phyloP scores from a whole-genome alignment of 1,140 invertebrate species.

The Oryctes rhinoceros region DNA sequence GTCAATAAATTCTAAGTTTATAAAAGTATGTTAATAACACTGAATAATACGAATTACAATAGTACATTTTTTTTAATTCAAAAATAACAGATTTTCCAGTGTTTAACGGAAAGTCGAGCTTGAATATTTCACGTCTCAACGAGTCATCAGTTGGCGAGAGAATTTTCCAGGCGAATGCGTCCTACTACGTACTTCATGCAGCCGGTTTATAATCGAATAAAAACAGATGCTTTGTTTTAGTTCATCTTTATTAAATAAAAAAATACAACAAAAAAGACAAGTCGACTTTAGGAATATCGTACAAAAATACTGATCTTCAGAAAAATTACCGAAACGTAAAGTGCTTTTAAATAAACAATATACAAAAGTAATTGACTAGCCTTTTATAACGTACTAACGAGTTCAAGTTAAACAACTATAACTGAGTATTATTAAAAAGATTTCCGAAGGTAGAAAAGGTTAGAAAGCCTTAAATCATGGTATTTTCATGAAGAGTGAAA shows the following conservation, averaged over 20 bases:
- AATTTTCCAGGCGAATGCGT: not conserved
- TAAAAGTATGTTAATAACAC: no score
- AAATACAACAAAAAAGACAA: not conserved
- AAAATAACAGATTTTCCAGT: no score
- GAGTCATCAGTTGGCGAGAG: no score
- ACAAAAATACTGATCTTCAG: slow-evolving; percentile 18
- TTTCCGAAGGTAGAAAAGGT: no score
- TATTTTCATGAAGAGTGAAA: no score
- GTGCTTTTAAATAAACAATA: not conserved
- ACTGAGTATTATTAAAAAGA: no score
- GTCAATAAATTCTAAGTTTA: not conserved
- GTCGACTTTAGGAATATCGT: not conserved
- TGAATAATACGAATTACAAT: no score
- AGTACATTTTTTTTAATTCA: no score
- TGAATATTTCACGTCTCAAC: no score
- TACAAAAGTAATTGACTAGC: slow-evolving; percentile 24
- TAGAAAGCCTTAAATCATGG: no score
- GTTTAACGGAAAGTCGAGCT: no score
- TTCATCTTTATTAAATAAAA: slow-evolving; percentile 2
- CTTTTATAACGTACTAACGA: slow-evolving; percentile 21
- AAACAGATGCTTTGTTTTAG: not conserved
- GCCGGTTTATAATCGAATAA: not conserved
- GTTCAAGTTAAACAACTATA: not conserved
- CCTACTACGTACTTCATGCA: not conserved
- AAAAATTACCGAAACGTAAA: not conserved